Conservation (phyloP, 1,140 invertebrate genomes). For the Rhopalosiphum padi region DNA sequence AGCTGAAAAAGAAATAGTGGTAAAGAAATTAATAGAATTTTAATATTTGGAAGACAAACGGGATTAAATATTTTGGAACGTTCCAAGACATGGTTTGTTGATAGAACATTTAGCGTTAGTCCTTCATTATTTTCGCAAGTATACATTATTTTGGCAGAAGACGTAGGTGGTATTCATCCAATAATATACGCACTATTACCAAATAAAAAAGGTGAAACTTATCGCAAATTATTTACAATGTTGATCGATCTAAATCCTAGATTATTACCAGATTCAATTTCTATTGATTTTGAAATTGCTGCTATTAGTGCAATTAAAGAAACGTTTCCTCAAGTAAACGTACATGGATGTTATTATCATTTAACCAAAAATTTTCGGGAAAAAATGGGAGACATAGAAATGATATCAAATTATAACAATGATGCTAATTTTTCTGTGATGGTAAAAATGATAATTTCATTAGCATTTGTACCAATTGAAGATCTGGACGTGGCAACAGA, state of each 20-base stretch:
- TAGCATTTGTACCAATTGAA: no score
- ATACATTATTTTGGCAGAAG: slow-evolving; percentile 5
- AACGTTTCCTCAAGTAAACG: not conserved
- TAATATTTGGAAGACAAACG: no score
- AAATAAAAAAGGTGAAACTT: not conserved
- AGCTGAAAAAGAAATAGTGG: no score
- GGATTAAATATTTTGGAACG: no score
- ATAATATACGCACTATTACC: not conserved
- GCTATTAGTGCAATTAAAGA: not conserved
- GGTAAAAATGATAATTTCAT: no score
- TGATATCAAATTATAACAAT: no score
- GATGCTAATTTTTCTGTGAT: no score
- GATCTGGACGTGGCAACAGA: no score
- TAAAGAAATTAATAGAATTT: no score
- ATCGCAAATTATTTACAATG: not conserved
- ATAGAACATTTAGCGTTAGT: not conserved
- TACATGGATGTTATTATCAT: no score
- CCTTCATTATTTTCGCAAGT: not conserved
- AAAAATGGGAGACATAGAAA: no score
- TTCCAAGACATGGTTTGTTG: slow-evolving; percentile 3
- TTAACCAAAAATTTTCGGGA: no score
- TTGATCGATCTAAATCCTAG: not conserved
- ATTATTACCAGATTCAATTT: not conserved
- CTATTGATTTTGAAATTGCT: not conserved
- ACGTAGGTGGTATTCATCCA: slow-evolving; percentile 1